Conservation (phyloP, 2,888 invertebrate species). For the Trichogramma evanescens region DNA sequence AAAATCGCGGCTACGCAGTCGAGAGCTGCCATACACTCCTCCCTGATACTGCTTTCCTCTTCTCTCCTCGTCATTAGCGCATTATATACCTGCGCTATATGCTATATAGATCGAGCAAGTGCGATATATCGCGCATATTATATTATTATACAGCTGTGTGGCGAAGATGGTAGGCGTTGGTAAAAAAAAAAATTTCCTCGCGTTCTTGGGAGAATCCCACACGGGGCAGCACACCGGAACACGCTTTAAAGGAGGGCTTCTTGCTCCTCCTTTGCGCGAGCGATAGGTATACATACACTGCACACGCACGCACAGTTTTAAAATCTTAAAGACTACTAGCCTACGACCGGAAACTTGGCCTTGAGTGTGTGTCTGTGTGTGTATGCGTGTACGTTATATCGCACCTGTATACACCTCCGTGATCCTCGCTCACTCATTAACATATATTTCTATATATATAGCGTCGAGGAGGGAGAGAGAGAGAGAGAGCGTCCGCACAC, state of each 20-base stretch:
- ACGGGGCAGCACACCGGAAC: constrained; percentile 44
- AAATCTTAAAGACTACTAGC: constrained; percentile 18
- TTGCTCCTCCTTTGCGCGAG: background rate
- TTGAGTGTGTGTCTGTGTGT: constrained; percentile 9
- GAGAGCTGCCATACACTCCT: no score
- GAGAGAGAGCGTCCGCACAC: background rate
- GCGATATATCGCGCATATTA: background rate
- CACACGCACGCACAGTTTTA: constrained; percentile 9
- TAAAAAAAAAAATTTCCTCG: no score
- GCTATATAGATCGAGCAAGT: background rate
- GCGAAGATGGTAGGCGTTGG: background rate
- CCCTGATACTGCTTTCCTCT: no score
- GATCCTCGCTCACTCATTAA: constrained; percentile 1
- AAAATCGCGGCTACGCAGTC: no score
- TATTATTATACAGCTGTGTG: background rate
- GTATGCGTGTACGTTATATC: background rate
- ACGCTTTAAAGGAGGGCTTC: constrained; percentile 21
- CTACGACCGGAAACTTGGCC: constrained; percentile 5
- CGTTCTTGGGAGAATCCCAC: constrained; percentile 44
- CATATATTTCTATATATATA: background rate
- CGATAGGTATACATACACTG: constrained; percentile 5
- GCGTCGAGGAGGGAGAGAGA: background rate
- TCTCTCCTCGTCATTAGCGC: no score
- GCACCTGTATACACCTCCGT: background rate
- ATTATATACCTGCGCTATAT: no score